Conservation (phyloP, 2,113 vertebrate genomes). For the Thamnaconus septentrionalis region DNA sequence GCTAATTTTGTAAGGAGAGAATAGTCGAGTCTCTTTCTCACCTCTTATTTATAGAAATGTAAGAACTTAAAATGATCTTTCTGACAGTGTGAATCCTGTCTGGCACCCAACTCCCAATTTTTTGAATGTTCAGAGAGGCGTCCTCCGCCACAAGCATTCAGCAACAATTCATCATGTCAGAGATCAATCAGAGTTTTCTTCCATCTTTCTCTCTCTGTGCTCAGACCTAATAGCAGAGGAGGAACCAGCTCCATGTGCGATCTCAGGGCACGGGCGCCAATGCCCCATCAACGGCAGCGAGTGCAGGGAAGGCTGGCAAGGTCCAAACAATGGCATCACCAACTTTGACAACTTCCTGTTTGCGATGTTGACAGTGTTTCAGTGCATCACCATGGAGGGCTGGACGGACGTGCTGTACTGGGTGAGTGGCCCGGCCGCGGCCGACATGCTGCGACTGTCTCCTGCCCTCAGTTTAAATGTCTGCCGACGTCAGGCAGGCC, state of each 20-base stretch:
- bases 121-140: too few relatives aligned
- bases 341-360: slow-evolving; percentile 99
- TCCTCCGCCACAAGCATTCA: too few relatives aligned
- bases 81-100: too few relatives aligned
- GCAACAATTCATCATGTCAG: too few relatives aligned
- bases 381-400: slow-evolving; percentile 99
- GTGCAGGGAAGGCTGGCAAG: slow-evolving; percentile 95
- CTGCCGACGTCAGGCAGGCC: slow-evolving; percentile 35
- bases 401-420: slow-evolving; percentile 99
- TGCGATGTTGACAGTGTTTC: slow-evolving; percentile 98
- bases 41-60: too few relatives aligned
- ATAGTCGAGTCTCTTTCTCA: too few relatives aligned
- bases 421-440: slow-evolving; percentile 74
- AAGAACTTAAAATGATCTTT: too few relatives aligned
- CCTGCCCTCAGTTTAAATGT: slow-evolving; percentile 25
- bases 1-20: too few relatives aligned
- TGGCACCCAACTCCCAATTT: too few relatives aligned
- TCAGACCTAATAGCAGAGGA: slow-evolving; percentile 90
- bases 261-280: slow-evolving; percentile 94
- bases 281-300: slow-evolving; percentile 89
- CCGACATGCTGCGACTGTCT: slow-evolving; percentile 34
- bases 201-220: slow-evolving; percentile 1
- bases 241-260: slow-evolving; percentile 93
- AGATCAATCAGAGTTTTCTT: not conserved
- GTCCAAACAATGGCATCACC: slow-evolving; percentile 96